A percentile compares a stretch with the other conserved stretches of the same genome.
Evolutionary conservation across 2,888 invertebrate genomes (phyloP).

Genomic region (Ectemnius lituratus): DNA sequence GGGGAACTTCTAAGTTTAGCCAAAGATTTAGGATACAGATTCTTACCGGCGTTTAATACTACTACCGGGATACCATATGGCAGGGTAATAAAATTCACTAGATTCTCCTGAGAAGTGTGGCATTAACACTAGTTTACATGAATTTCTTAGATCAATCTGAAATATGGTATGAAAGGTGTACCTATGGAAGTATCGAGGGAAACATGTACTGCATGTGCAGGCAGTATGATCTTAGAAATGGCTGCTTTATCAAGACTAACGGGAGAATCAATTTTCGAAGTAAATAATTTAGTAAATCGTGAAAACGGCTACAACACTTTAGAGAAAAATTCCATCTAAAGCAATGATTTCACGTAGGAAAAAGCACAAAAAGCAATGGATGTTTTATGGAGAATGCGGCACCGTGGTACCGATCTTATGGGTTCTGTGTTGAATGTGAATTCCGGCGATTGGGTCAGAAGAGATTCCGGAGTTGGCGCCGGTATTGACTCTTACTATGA

Average conservation of each 20-base stretch:
- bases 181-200: slow-evolving; percentile 88
- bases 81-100: slow-evolving; percentile 81
- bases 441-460: slow-evolving; percentile 97
- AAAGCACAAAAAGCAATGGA: slow-evolving; percentile 98
- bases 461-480: slow-evolving; percentile 98
- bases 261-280: slow-evolving; percentile 94
- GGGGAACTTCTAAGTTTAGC: slow-evolving; percentile 94
- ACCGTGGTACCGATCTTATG: slow-evolving; percentile 95
- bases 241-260: slow-evolving; percentile 96
- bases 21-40: slow-evolving; percentile 92
- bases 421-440: slow-evolving; percentile 98
- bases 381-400: slow-evolving; percentile 95
- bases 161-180: slow-evolving; percentile 88
- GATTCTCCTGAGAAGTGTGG: slow-evolving; percentile 16
- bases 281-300: slow-evolving; percentile 58
- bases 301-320: too few relatives aligned
- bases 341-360: slow-evolving; percentile 78
- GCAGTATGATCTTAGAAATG: slow-evolving; percentile 98
- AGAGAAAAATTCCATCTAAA: neutral
- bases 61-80: slow-evolving; percentile 98
- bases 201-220: slow-evolving; percentile 99
- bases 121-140: neutral
- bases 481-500: slow-evolving; percentile 99
- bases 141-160: slow-evolving; percentile 85
- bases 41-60: slow-evolving; percentile 98